A percentile compares a stretch with the other conserved stretches of the same genome.
Conservation (phyloP, 2,888 invertebrate genomes). For the Hymenopus coronatus region DNA sequence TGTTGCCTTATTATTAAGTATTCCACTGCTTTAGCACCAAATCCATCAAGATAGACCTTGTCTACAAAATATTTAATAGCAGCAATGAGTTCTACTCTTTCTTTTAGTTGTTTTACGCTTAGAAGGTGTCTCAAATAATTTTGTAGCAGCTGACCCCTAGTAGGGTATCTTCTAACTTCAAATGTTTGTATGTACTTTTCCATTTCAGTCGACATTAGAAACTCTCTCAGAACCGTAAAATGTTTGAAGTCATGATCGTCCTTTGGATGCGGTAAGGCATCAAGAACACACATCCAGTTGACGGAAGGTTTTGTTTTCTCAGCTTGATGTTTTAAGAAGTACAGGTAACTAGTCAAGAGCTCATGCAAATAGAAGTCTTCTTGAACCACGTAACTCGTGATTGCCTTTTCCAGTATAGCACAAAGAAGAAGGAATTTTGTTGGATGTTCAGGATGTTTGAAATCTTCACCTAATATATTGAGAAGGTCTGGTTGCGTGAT, state of each 20-base stretch:
- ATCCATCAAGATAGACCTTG: slow-evolving; percentile 5
- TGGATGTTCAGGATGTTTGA: background rate
- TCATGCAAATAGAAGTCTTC: background rate
- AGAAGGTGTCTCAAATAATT: background rate
- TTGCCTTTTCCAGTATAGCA: background rate
- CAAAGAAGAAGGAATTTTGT: background rate
- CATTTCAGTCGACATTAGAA: background rate
- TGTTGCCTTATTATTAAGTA: background rate
- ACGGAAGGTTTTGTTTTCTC: background rate
- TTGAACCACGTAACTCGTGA: background rate
- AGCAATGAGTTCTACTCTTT: background rate
- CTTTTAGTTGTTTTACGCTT: background rate
- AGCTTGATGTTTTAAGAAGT: background rate
- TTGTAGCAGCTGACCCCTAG: background rate
- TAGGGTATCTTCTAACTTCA: background rate
- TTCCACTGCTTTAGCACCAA: background rate
- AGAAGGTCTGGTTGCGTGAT: background rate
- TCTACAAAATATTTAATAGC: background rate
- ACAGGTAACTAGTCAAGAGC: background rate
- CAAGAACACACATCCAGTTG: background rate
- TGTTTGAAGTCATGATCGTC: background rate
- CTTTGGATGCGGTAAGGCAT: background rate
- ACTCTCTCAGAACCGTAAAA: background rate
- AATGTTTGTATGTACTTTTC: background rate
- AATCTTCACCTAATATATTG: background rate